Conservation (phyloP, 2,113 vertebrate genomes). For the Halcyon malimbica region DNA sequence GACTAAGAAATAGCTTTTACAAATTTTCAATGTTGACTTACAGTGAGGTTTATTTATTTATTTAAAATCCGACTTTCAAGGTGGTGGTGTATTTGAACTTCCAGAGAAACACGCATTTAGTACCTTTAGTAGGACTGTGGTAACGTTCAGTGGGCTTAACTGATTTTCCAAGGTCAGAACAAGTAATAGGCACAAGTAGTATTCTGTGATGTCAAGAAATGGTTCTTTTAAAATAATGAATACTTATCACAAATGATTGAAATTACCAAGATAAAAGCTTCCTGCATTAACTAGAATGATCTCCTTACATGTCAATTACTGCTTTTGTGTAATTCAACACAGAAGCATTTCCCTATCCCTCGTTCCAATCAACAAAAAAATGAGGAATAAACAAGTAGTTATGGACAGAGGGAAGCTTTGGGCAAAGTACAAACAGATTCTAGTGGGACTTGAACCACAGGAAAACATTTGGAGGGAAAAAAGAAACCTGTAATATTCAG, state of each 20-base stretch:
- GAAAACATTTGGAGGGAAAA: not conserved
- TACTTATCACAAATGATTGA: not conserved
- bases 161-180: not conserved
- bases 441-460: not conserved
- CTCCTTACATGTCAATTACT: not conserved
- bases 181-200: accelerated
- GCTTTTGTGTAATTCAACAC: not conserved
- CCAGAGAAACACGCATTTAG: not conserved
- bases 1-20: not conserved
- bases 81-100: not conserved
- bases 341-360: not conserved
- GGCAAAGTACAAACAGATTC: not conserved
- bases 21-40: not conserved
- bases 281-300: not conserved
- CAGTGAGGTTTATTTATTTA: not conserved
- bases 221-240: not conserved
- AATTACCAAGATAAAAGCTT: not conserved
- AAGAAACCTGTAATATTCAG: not conserved
- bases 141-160: not conserved
- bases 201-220: not conserved
- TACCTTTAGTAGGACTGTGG: not conserved
- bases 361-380: not conserved
- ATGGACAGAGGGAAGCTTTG: not conserved
- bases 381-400: not conserved
- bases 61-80: not conserved